phyloP scores from a whole-genome alignment of 2,888 invertebrate genomes.

The Zaprionus lineosus region DNA sequence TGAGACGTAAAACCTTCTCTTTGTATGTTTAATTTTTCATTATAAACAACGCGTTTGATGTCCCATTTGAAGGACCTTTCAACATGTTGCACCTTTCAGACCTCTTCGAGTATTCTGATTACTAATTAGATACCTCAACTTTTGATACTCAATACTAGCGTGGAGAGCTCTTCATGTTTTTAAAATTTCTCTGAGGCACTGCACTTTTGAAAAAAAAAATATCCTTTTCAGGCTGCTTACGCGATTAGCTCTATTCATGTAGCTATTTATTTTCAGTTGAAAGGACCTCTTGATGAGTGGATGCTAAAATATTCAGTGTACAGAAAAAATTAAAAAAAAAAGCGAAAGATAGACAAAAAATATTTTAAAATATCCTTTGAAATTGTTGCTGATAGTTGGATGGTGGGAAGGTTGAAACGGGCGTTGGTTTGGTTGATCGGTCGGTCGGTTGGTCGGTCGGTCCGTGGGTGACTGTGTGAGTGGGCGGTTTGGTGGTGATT shows the following conservation, averaged over 20 bases:
- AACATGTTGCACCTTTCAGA: too few relatives aligned
- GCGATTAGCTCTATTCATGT: slow-evolving; percentile 39
- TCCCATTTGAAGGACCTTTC: too few relatives aligned
- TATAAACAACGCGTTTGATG: too few relatives aligned
- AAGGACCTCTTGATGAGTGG: slow-evolving; percentile 25
- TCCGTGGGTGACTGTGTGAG: too few relatives aligned
- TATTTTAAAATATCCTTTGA: slow-evolving; percentile 18
- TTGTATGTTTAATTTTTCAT: too few relatives aligned
- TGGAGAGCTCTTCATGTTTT: not conserved
- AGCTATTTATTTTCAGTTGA: slow-evolving; percentile 26
- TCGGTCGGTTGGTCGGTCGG: too few relatives aligned
- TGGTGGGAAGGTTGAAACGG: not conserved
- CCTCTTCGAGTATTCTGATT: too few relatives aligned
- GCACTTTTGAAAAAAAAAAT: not conserved
- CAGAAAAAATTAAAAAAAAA: slow-evolving; percentile 14
- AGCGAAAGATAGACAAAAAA: not conserved
- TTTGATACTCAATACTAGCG: too few relatives aligned
- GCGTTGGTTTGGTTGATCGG: too few relatives aligned
- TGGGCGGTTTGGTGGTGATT: too few relatives aligned
- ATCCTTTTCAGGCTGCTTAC: slow-evolving; percentile 7
- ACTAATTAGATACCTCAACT: too few relatives aligned
- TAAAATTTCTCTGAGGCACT: not conserved
- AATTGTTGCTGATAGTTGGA: slow-evolving; percentile 10
- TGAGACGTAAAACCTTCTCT: too few relatives aligned
- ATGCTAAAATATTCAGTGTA: slow-evolving; percentile 21